Evolutionary conservation across 1,140 invertebrate genomes (phyloP).

Genomic region (Capitella teleta): DNA sequence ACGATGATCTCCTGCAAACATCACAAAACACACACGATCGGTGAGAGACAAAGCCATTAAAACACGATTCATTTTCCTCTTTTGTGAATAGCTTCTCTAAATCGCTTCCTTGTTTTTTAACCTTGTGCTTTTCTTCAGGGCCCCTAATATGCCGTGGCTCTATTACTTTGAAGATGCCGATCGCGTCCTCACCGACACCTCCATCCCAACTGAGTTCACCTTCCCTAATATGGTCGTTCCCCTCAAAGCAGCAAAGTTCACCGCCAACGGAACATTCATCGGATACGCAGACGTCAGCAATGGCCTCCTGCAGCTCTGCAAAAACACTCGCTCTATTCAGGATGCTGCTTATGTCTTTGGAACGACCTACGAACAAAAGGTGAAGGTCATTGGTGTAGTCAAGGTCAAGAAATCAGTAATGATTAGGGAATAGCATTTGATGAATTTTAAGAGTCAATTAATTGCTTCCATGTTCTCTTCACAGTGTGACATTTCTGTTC

Average conservation of each 20-base stretch:
- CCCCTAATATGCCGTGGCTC: constrained; percentile 42
- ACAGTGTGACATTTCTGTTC: constrained; percentile 46
- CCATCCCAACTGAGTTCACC: constrained; percentile 46
- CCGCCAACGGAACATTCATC: constrained; percentile 34
- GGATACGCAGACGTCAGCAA: constrained; percentile 24
- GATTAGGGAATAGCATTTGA: background rate
- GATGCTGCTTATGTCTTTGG: constrained; percentile 50
- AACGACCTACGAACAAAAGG: constrained; percentile 42
- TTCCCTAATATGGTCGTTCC: constrained; percentile 34
- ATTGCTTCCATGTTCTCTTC: constrained; percentile 14
- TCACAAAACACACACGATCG: no score
- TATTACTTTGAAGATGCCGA: constrained; percentile 48
- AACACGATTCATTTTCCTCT: background rate
- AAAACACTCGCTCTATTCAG: constrained; percentile 40
- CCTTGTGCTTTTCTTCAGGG: constrained; percentile 24
- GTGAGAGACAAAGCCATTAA: background rate
- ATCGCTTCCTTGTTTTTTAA: background rate
- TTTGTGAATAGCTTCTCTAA: background rate
- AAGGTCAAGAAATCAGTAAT: background rate
- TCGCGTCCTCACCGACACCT: constrained; percentile 43
- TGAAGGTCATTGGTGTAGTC: constrained; percentile 5
- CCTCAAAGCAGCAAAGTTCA: constrained; percentile 20
- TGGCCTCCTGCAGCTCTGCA: constrained; percentile 44
- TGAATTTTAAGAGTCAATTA: background rate
- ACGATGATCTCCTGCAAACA: no score